Evolutionary conservation across 30 jellyfish, hydroid and myxozoan genomes (phyloP).

Genomic region (Turritopsis dohrnii): DNA sequence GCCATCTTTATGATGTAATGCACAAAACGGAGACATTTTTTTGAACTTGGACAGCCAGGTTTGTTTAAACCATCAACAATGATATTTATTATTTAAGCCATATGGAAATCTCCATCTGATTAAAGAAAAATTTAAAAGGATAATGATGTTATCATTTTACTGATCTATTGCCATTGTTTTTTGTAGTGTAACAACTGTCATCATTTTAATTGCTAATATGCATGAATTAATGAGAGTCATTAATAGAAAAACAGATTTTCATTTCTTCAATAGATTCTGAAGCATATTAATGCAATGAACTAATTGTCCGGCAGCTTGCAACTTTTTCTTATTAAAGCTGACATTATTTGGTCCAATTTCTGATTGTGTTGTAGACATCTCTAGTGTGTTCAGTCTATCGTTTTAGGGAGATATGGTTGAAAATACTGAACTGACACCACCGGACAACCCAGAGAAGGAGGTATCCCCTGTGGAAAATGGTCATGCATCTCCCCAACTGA

Average conservation of each 20-base stretch:
- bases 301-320: background rate
- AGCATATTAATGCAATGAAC: background rate
- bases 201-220: background rate
- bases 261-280: background rate
- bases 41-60: background rate
- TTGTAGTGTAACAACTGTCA: background rate
- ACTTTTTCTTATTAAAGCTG: background rate
- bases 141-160: background rate
- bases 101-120: background rate
- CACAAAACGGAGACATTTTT: no score
- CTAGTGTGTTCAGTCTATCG: background rate
- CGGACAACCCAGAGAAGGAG: slow-evolving; percentile 1
- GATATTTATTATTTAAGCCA: background rate
- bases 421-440: background rate
- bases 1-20: no score
- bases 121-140: background rate
- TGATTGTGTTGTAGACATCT: background rate
- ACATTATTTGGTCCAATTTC: background rate
- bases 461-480: background rate
- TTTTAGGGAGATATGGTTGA: slow-evolving; percentile 25
- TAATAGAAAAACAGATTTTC: background rate
- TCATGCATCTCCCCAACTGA: background rate
- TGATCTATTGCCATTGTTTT: background rate
- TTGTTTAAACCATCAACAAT: background rate
- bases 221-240: background rate